phyloP scores from a whole-genome alignment of 2,888 invertebrate species.

The Paralinhomoeus sp. region DNA sequence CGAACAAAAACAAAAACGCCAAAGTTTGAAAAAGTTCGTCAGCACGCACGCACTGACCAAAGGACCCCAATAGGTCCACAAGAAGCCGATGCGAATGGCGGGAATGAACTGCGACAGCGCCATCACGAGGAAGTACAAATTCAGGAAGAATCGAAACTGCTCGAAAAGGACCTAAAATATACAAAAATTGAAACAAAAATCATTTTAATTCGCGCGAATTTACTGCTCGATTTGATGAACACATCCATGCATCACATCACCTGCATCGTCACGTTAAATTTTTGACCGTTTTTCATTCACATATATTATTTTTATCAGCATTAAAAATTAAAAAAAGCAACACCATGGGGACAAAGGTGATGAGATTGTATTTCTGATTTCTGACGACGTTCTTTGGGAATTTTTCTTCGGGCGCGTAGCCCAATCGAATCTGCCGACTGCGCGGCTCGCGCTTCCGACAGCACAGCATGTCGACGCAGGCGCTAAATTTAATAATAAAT shows the following conservation, averaged over 20 bases:
- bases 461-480: no score
- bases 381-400: constrained; percentile 55
- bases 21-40: no score
- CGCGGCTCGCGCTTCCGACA: no score
- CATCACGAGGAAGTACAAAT: constrained; percentile 87
- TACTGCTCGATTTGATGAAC: no score
- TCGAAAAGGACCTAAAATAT: constrained; percentile 57
- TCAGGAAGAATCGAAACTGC: constrained; percentile 91
- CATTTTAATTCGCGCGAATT: no score
- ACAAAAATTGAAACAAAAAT: no score
- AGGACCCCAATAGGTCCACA: constrained; percentile 96
- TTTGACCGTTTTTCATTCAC: neutral
- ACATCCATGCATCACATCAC: no score
- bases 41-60: constrained; percentile 30
- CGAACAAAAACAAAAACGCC: no score
- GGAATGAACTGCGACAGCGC: constrained; percentile 87
- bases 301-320: constrained; percentile 26
- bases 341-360: constrained; percentile 35
- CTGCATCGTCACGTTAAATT: no score
- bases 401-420: neutral
- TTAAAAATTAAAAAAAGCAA: no score
- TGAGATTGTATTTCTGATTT: constrained; percentile 76
- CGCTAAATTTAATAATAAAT: no score
- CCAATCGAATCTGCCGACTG: neutral
- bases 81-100: constrained; percentile 72